Conservation (phyloP, 2,888 invertebrate species). For the Schizaphis graminum region DNA sequence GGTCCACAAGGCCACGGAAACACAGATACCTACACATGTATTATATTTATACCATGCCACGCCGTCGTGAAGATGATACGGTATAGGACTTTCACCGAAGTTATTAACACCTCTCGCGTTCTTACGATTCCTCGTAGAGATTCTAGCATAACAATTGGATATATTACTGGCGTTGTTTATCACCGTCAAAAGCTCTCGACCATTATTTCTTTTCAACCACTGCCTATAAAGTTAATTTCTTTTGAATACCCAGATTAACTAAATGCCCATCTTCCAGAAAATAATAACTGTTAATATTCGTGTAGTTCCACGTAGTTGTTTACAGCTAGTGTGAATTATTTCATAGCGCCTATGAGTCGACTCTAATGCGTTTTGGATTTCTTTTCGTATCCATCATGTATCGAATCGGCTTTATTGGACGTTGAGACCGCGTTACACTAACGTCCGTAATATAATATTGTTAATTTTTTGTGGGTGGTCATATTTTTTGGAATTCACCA, state of each 20-base stretch:
- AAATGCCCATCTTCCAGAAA: not conserved
- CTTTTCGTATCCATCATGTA: not conserved
- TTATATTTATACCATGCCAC: not conserved
- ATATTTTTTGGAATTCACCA: not conserved
- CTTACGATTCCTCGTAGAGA: slow-evolving; percentile 10
- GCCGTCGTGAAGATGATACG: not conserved
- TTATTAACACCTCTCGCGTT: not conserved
- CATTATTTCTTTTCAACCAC: not conserved
- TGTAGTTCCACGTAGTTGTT: not conserved
- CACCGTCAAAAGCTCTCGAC: not conserved
- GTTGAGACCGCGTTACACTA: too few relatives aligned
- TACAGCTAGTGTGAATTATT: not conserved
- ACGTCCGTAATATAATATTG: not conserved
- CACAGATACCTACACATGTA: not conserved
- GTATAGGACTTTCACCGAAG: slow-evolving; percentile 27
- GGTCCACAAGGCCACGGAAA: not conserved
- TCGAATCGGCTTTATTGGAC: not conserved
- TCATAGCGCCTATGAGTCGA: not conserved
- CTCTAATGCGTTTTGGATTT: not conserved
- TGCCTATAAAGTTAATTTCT: not conserved
- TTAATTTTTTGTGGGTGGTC: not conserved
- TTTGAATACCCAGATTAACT: not conserved
- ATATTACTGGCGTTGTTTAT: not conserved
- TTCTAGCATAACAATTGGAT: not conserved
- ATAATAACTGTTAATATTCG: not conserved